Evolutionary conservation across 2,797 vertebrate species (phyloP).

Genomic region (Serranus cabrilla): DNA sequence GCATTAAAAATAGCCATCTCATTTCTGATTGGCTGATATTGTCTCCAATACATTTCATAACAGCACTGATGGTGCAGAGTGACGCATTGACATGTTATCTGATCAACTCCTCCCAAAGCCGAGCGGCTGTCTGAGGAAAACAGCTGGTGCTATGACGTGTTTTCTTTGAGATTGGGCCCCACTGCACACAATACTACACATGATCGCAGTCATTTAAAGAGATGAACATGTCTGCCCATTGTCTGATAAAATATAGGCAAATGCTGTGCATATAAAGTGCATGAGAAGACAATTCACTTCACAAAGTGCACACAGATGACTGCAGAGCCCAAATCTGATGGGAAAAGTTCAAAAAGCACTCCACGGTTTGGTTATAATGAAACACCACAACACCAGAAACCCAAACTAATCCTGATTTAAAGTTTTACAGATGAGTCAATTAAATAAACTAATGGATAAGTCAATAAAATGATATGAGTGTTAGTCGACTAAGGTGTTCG

Average conservation of each 20-base stretch:
- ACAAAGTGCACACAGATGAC: too few species aligned
- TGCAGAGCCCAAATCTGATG: too few species aligned
- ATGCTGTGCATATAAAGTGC: too few species aligned
- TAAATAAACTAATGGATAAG: too few species aligned
- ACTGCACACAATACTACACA: not conserved
- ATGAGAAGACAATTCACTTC: too few species aligned
- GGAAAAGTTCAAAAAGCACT: too few species aligned
- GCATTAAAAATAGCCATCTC: not conserved
- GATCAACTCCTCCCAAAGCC: slow-evolving; percentile 47
- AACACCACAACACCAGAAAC: too few species aligned
- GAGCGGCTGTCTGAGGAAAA: slow-evolving; percentile 50
- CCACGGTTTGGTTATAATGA: too few species aligned
- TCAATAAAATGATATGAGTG: too few species aligned
- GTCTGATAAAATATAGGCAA: not conserved
- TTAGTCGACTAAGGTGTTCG: too few species aligned
- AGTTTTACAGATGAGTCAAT: too few species aligned
- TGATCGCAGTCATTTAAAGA: not conserved
- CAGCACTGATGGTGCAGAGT: not conserved
- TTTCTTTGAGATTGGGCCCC: slow-evolving; percentile 12
- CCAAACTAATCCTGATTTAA: too few species aligned
- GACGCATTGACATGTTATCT: slow-evolving; percentile 34
- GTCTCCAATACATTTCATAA: not conserved
- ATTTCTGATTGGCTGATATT: not conserved
- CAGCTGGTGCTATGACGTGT: slow-evolving; percentile 44
- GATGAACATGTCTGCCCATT: not conserved